Percentiles rank a stretch among this genome's conserved stretches.
Conservation (phyloP, 2,113 vertebrate species). For the Ictalurus furcatus region DNA sequence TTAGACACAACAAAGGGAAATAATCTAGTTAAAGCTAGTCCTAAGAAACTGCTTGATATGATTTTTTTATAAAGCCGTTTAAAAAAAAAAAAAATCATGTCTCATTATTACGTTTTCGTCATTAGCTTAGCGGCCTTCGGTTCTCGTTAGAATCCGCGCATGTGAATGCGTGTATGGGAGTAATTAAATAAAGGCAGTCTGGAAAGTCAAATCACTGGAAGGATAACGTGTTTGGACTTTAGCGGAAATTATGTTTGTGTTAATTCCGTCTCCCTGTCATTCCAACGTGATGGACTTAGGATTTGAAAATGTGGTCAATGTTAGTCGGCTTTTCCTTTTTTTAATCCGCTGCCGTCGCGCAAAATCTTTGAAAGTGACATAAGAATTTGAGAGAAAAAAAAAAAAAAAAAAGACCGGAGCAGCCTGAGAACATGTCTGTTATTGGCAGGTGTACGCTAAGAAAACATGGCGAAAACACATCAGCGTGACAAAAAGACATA, state of each 20-base stretch:
- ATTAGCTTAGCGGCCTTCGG: background rate
- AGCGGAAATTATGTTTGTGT: background rate
- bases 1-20: slow-evolving; percentile 17
- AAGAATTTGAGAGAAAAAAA: too few relatives aligned
- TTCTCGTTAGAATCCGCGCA: background rate
- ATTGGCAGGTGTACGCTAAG: too few relatives aligned
- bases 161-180: background rate
- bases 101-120: background rate
- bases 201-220: background rate
- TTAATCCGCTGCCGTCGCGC: background rate
- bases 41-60: background rate
- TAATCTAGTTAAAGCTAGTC: slow-evolving; percentile 1
- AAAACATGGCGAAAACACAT: too few relatives aligned
- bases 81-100: background rate
- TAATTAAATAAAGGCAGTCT: background rate
- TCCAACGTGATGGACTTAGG: background rate
- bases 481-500: too few relatives aligned
- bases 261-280: background rate
- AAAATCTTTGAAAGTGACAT: too few relatives aligned
- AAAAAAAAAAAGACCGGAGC: too few relatives aligned
- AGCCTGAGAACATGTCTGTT: too few relatives aligned
- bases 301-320: background rate
- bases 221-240: background rate
- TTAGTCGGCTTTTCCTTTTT: background rate
- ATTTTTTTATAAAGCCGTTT: background rate